Percentiles rank a stretch among this genome's conserved stretches.
Evolutionary conservation across 2,888 invertebrate species (phyloP).

Genomic region (Agrochola macilenta): DNA sequence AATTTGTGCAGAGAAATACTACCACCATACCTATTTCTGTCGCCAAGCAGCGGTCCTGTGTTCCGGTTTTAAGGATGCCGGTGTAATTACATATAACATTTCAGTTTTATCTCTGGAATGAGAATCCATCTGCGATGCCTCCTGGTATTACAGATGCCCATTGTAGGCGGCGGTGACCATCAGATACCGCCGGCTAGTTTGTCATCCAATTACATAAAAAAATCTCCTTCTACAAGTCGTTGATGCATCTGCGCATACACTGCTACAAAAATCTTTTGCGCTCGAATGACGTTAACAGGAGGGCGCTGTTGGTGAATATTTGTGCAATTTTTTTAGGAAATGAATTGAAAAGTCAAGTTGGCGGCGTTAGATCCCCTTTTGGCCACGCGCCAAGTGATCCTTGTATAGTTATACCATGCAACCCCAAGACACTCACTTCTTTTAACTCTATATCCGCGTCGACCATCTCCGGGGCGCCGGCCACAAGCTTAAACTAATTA

Average conservation of each 20-base stretch:
- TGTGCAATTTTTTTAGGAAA: background rate
- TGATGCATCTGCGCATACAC: background rate
- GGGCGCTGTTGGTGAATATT: background rate
- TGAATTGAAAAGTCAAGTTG: background rate
- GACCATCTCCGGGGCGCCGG: constrained; percentile 78
- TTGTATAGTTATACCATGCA: background rate
- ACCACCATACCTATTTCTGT: background rate
- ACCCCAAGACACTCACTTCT: constrained; percentile 10
- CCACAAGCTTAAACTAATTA: constrained; percentile 89
- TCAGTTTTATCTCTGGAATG: constrained; percentile 22
- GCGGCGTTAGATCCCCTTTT: background rate
- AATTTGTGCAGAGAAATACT: background rate
- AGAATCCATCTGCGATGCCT: background rate
- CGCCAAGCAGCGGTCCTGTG: background rate
- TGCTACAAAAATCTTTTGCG: background rate
- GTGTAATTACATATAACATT: constrained; percentile 10
- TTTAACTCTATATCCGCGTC: constrained; percentile 60
- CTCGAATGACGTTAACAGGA: background rate
- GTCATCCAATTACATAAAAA: background rate
- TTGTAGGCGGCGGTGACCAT: background rate
- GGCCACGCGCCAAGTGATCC: no score
- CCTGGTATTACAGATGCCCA: background rate
- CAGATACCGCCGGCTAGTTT: background rate
- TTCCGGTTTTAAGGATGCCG: background rate
- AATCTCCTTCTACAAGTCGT: background rate